Base-by-base conservation (phyloP, 1,140 invertebrate genomes). In the Chironomus striatipennis region DNA sequence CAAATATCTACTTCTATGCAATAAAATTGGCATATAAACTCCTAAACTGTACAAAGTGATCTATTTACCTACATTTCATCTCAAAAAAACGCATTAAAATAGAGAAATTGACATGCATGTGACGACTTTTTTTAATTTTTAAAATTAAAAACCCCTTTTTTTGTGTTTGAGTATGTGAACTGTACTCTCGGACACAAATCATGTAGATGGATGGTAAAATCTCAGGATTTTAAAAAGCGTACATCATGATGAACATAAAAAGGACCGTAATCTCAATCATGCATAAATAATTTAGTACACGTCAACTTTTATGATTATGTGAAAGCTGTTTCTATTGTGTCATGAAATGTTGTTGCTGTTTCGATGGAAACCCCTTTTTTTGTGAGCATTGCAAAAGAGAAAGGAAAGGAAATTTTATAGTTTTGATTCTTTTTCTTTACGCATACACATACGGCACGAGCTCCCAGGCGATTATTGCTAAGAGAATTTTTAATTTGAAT, bases 231-330 rank as follows among this genome's bases (percentile, higher is more conserved):
- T 34, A 34, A 34, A 34, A 34, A 34, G 24, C 24, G 24, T 34
- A 34, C 24, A 34, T 34, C 24, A 34, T 34, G 24, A 34, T 34
- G 24, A 34, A 34, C 24, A 34, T 34, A 34, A 34, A 34, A 34
- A 34, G 24, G 24, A 57, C 12, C n/a, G 47, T 57, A 57, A 57
- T 57, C 47, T 57, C 47, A 57, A 57, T 57, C 47, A 57, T 57
- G 47, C 47, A 57, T 57, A 57, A 57, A 57, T 57, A 57, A 57
- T 57, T 57, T 57, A n/a, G 47, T 57, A 15, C 47, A 57, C 47
- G 47, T 57, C 47, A 57, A 57, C 47, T 57, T 47, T 57, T 57
- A 57, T 57, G 47, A 57, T 57, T 12, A 57, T 57, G 47, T 57
- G 47, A 57, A 57, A 57, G 47, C 47, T 57, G 47, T 57, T 12